phyloP scores from a whole-genome alignment of 2,888 invertebrate species.

The Petrolisthes cinctipes region DNA sequence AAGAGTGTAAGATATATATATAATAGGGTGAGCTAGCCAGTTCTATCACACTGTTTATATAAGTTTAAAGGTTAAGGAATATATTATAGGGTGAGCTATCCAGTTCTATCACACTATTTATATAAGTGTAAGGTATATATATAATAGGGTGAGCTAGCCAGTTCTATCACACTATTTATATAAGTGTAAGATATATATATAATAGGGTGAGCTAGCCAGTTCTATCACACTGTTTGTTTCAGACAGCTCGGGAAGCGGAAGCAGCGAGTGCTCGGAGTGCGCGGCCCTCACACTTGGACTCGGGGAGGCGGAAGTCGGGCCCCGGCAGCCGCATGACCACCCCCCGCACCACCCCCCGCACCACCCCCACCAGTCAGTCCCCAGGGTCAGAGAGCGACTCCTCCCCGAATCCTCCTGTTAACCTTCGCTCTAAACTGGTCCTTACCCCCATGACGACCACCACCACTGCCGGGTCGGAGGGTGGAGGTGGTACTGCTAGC shows the following conservation, averaged over 20 bases:
- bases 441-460: constrained; percentile 43
- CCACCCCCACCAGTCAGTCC: constrained; percentile 68
- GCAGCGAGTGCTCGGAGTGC: constrained; percentile 67
- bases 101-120: background rate
- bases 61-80: background rate
- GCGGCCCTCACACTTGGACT: constrained; percentile 63
- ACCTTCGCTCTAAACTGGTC: constrained; percentile 63
- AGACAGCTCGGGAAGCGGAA: constrained; percentile 75
- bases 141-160: background rate
- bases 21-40: too few species aligned
- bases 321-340: constrained; percentile 65
- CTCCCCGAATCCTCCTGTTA: constrained; percentile 68
- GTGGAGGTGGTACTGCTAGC: constrained; percentile 47
- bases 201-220: constrained; percentile 19
- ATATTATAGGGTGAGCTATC: background rate
- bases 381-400: constrained; percentile 69
- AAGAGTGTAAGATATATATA: too few species aligned
- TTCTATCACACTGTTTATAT: too few species aligned
- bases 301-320: constrained; percentile 66
- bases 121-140: background rate
- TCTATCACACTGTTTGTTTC: constrained; percentile 71
- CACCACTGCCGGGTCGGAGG: constrained; percentile 30
- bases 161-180: background rate
- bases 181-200: background rate
- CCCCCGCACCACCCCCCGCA: constrained; percentile 66